Base-by-base conservation (phyloP, 1,140 invertebrate species). In the Ips typographus region DNA sequence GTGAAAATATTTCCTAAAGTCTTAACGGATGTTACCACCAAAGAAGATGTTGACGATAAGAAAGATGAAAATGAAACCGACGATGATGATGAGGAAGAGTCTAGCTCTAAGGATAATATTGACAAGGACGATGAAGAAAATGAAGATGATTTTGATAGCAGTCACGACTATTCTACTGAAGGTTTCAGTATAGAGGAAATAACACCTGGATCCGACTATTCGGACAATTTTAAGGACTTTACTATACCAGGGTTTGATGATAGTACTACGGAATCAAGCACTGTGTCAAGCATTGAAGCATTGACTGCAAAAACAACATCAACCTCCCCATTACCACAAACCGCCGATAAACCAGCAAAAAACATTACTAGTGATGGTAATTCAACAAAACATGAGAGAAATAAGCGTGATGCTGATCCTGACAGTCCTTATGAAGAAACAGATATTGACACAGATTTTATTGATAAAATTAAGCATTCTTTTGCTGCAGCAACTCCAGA, bases 1-100 rank as follows among this genome's bases (percentile, higher is more conserved):
- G 72, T 77, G 2, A 73, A 76, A 65, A 75, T 77, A 43, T 70
- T 72, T 42, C 77, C 77, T 1, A 77, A 76, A 70, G 44, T 72
- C 8, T 36, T 70, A 6, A 73, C 70, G 44, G 67, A 77, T 5
- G 40, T 55, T 56, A 60, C 65, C 1, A 47, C n/a, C 7, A 39
- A 69, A 65, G 22, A 71, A 47, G 47, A 44, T 56, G 5, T 41
- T 44, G 47, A 64, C 2, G 2, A 51, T 71, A 36, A 61, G 44
- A 47, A 65, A 43, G 56, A 72, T 66, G 61, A 43, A 8, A 36
- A 7, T 40, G 39, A 1, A 51, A 40, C 39, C 5, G 42, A 39
- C 40, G 39, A 64, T 39, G 4, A 41, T 40, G 22, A 53, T 8
- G 22, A 52, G 37, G 8, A 51, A 61, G 59, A 47, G 37, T 40